Evolutionary conservation across 2,797 vertebrate genomes (phyloP).

Genomic region (Eremophila alpestris): DNA sequence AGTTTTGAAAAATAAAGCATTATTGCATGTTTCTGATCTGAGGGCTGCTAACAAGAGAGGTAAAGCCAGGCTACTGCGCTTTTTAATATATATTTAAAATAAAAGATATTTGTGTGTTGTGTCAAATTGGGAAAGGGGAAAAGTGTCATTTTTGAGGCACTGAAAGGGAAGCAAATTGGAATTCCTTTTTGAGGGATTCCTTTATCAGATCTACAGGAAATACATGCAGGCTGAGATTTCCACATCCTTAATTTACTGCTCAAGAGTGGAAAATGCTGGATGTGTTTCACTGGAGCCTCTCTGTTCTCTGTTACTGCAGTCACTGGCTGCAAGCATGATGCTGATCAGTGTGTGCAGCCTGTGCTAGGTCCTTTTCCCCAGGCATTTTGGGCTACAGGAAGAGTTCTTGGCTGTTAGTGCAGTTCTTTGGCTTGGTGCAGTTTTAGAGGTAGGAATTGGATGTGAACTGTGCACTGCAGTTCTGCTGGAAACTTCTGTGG

Average conservation of each 20-base stretch:
- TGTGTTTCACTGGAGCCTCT: accelerated
- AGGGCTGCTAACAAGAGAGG: neutral
- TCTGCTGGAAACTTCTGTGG: neutral
- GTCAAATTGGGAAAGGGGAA: accelerated
- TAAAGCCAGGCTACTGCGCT: neutral
- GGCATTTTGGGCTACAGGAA: neutral
- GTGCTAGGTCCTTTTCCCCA: accelerated
- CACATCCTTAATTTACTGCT: neutral
- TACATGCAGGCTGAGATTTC: accelerated
- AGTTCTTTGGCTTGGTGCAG: neutral
- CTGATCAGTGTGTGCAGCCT: neutral
- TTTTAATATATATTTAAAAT: neutral
- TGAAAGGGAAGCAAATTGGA: neutral
- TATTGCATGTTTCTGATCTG: neutral
- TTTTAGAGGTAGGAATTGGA: neutral
- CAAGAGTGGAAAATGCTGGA: neutral
- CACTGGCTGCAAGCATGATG: neutral
- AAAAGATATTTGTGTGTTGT: neutral
- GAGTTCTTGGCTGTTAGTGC: neutral
- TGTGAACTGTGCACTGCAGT: neutral
- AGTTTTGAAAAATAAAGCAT: neutral
- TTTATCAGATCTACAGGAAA: neutral
- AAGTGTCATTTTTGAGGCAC: neutral
- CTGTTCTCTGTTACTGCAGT: neutral
- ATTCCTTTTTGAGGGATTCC: neutral